Base-by-base conservation (phyloP, 2,888 invertebrate species). In the Cheilosia scutellata region DNA sequence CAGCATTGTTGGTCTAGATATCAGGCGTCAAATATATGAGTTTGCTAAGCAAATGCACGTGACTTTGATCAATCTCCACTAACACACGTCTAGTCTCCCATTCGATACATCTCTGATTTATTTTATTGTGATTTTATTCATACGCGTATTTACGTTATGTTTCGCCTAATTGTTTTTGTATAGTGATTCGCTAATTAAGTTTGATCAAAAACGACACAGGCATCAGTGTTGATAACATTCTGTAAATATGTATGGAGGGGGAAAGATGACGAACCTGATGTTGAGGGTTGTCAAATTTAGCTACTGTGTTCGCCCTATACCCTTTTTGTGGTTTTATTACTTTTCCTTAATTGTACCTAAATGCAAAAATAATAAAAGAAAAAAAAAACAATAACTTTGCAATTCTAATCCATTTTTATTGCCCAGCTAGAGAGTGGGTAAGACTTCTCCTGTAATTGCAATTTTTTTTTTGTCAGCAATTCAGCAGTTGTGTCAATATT, bases 401-500 rank as follows among this genome's bases (percentile, higher is more conserved):
- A 44, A 37, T 37, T 37, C 11, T 47, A 16, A 62, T 42, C 42
- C 27, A 33, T 7, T 63, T 47, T 65, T 47, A 37, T 33, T 29
- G 58, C n/a, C 9, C 25, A 16, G 47, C 47, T 20, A 3, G 25
- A 3, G 25, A 13, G n/a, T 51, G 66, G 29, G 51, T 27, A 71
- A 20, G 40, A 44, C 3, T 16, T 40, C 16, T n/a, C 4, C 0
- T 13, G 42, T 5, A 47, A 27, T 70, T 16, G 16, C 11, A 27
- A 5, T 25, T 68, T 37, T 20, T 49, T 29, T 53, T 49, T 58
- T 71, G 55, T 62, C 57, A 82, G 33, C 40, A 25, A 51, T 71
- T 72, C 71, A 77, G 82, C 82, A 62, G 31, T 83, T 83, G 72
- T 62, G 60, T 83, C 65, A 83, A 72, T 77, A 83, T 72, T 82